phyloP scores from a whole-genome alignment of 2,113 vertebrate species.

The Myiagra hebetior region DNA sequence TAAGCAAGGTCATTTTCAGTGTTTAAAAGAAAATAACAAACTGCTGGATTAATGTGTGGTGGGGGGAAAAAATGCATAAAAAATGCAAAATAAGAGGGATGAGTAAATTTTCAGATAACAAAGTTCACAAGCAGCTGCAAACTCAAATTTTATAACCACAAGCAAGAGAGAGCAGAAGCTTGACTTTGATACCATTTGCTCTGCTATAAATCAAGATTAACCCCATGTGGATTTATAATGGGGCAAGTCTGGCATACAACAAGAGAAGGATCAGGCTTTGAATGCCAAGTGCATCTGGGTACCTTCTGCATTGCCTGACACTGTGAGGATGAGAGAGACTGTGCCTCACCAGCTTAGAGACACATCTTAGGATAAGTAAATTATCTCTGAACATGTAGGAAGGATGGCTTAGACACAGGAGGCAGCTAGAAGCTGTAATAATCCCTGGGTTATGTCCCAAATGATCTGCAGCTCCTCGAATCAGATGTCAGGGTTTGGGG shows the following conservation, averaged over 20 bases:
- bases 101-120: neutral
- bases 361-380: neutral
- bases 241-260: neutral
- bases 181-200: conserved; percentile 34
- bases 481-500: neutral
- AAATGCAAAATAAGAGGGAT: neutral
- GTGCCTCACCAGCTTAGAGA: neutral
- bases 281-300: neutral
- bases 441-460: neutral
- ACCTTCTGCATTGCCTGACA: neutral
- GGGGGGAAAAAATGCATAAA: neutral
- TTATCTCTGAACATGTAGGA: neutral
- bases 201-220: conserved; percentile 26
- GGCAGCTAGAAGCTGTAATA: neutral
- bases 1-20: conserved; percentile 53
- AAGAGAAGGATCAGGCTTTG: neutral
- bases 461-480: neutral
- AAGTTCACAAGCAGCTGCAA: neutral
- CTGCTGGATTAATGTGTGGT: neutral
- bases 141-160: neutral
- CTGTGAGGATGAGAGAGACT: neutral
- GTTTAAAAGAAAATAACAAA: neutral
- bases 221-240: neutral
- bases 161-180: neutral
- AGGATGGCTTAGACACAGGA: neutral